Base-by-base conservation (phyloP, 2,113 vertebrate genomes). In the Chinchilla lanigera region DNA sequence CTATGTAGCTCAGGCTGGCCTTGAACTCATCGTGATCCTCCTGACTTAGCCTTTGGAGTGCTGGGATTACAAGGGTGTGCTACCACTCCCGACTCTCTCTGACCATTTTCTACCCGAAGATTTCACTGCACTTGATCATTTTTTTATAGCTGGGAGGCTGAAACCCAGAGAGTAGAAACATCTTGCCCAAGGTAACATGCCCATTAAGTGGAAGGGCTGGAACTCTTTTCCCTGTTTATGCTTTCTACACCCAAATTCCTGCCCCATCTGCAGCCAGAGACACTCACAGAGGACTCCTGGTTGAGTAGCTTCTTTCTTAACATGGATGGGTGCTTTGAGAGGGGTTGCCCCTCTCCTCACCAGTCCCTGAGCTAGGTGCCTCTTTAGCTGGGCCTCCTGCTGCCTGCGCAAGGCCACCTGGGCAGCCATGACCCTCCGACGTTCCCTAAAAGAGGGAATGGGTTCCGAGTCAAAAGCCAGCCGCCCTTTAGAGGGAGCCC, bases 381-480 rank as follows among this genome's bases (percentile, higher is more conserved):
- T 97, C 86, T 98, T 97, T 16, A 98, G 71, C 86, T 98, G 98
- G 0, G 95, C 94, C 81, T 98, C 98, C 90, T 98, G 98, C 80
- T 98, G 97, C 75, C 98, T 95, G 4, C 98, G 97, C 60, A 98
- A 85, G 65, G 98, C 98, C 58, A 98, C 98, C 69, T 98, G 98
- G 67, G 98, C 98, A 38, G 98, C 98, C 98, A 98, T 98, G 95
- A 98, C 86, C 33, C 97, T 96, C 13, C 98, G 97, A 47, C 98
- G 97, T 77, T 98, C 98, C 95, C 98, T 98, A 67, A 78, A 90
- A 52, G 30, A 50, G 28, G 33, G 12, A 2, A 14, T 81, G n/a
- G 12, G 12, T 38, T n/a, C 33, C 0, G n/a, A 56, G 86, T 77
- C 61, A 84, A 60, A 73, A 28, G 26, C 61, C 38, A 88, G 61